A percentile compares a stretch with the other conserved stretches of the same genome.
Evolutionary conservation across 2,113 vertebrate genomes (phyloP).

Genomic region (Pseudorectes ferrugineus): DNA sequence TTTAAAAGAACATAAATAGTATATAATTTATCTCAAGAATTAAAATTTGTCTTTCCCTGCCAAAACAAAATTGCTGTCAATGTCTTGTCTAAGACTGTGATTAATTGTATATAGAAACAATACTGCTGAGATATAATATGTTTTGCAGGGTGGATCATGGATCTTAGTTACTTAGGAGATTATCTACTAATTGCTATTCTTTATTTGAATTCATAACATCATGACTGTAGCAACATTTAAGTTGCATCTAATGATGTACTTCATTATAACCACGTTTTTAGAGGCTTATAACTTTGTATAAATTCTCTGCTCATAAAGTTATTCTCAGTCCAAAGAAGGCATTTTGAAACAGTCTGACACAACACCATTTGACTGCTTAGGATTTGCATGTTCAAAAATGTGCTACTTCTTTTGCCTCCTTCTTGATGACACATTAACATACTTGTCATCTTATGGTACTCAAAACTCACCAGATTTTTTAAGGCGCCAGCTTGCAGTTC

Average conservation of each 20-base stretch:
- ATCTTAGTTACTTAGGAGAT: constrained; percentile 2
- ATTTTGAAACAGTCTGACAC: constrained; percentile 42
- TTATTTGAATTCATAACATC: neutral
- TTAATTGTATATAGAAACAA: neutral
- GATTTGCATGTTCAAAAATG: constrained; percentile 44
- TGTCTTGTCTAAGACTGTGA: neutral
- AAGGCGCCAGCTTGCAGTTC: constrained; percentile 13
- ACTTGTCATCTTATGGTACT: constrained; percentile 37
- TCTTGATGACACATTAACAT: constrained; percentile 47
- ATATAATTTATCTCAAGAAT: neutral
- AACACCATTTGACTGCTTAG: constrained; percentile 38
- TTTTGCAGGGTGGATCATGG: neutral
- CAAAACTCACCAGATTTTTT: constrained; percentile 22
- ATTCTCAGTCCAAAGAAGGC: neutral
- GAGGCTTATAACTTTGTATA: neutral
- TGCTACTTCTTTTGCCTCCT: constrained; percentile 34
- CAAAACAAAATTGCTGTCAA: neutral
- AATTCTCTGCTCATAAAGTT: neutral
- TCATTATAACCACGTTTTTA: constrained; percentile 6
- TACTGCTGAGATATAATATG: neutral
- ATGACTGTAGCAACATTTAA: neutral
- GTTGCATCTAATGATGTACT: neutral
- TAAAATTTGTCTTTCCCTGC: neutral
- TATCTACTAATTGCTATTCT: neutral
- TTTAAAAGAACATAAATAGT: neutral